A percentile compares a stretch with the other conserved stretches of the same genome.
Evolutionary conservation across 1,140 invertebrate genomes (phyloP).

Genomic region (Ptiloglossa arizonensis): DNA sequence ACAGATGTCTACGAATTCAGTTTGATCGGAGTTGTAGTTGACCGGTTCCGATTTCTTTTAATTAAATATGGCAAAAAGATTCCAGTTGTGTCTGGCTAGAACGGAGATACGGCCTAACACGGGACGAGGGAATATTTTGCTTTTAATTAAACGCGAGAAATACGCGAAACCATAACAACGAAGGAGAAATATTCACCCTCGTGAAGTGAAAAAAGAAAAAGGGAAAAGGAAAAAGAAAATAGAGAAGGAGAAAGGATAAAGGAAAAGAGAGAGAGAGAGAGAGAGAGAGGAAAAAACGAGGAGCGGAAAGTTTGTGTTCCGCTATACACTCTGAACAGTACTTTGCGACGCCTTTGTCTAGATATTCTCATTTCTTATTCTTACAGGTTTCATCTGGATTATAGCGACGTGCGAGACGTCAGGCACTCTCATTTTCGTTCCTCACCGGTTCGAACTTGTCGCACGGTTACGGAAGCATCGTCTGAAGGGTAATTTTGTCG

Average conservation of each 20-base stretch:
- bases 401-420: slow-evolving; percentile 34
- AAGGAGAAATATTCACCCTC: neutral
- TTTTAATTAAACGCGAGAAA: slow-evolving; percentile 19
- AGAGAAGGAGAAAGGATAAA: too few species aligned
- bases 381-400: slow-evolving; percentile 51
- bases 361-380: slow-evolving; percentile 46
- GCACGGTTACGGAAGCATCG: slow-evolving; percentile 40
- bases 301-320: neutral
- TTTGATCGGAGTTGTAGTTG: neutral
- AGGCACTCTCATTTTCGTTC: slow-evolving; percentile 63
- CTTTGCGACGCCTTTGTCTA: slow-evolving; percentile 32
- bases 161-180: neutral
- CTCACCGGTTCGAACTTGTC: slow-evolving; percentile 39
- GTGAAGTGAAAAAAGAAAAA: too few species aligned
- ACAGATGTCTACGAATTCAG: neutral
- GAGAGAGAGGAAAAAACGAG: too few species aligned
- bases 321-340: neutral
- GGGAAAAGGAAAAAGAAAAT: too few species aligned
- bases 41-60: neutral
- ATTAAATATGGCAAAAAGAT: slow-evolving; percentile 4
- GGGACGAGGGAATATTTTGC: slow-evolving; percentile 3
- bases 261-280: too few species aligned
- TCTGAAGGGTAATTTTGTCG: slow-evolving; percentile 61
- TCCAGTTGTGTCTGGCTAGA: neutral
- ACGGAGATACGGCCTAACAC: neutral